Evolutionary conservation across 2,797 vertebrate genomes (phyloP).

Genomic region (Melanogrammus aeglefinus): DNA sequence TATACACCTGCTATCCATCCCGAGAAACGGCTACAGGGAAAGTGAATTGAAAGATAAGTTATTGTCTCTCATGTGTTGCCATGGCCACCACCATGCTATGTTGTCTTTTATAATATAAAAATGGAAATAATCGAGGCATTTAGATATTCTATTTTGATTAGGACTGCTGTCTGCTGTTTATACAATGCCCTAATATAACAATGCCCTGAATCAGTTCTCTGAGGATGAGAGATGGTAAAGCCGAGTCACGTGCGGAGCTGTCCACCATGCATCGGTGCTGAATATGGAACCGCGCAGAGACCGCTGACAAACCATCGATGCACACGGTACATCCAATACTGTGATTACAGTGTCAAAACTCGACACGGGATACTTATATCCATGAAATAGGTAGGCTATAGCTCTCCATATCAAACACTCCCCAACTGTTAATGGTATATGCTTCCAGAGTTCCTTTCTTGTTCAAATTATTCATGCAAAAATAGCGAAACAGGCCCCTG

Average conservation of each 20-base stretch:
- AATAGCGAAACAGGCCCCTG: neutral
- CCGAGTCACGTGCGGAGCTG: conserved; percentile 49
- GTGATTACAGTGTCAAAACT: neutral
- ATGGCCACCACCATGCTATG: conserved; percentile 53
- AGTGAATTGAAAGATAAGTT: conserved; percentile 33
- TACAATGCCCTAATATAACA: neutral
- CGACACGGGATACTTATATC: neutral
- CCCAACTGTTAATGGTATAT: neutral
- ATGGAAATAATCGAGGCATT: neutral
- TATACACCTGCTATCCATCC: neutral
- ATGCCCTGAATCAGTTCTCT: neutral
- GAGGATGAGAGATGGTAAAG: neutral
- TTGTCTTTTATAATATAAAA: conserved; percentile 1
- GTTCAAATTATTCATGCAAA: neutral
- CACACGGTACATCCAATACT: neutral
- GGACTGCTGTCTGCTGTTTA: neutral
- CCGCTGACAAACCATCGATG: conserved; percentile 5
- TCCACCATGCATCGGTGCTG: conserved; percentile 59
- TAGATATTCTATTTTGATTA: neutral
- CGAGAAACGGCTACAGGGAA: neutral
- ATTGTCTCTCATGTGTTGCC: conserved; percentile 66
- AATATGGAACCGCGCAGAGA: conserved; percentile 39
- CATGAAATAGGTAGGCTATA: neutral
- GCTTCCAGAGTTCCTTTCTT: neutral
- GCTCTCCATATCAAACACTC: too few species aligned